Conservation (phyloP, 2,888 invertebrate genomes). For the Neria commutata region DNA sequence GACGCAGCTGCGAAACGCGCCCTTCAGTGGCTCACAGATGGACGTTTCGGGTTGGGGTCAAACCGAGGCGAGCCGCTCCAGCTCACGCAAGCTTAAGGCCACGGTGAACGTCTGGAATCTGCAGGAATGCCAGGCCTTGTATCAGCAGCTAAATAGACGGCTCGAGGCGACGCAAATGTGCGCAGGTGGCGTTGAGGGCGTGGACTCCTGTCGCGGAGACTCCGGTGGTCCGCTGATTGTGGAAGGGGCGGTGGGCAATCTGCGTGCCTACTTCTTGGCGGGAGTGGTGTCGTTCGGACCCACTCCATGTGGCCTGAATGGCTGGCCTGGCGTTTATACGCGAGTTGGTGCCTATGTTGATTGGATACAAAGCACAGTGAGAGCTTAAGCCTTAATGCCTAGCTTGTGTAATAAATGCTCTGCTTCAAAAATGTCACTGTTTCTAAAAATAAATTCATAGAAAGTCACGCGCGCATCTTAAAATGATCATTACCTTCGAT, state of each 20-base stretch:
- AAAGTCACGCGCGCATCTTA: too few species aligned
- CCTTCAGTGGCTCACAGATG: slow-evolving; percentile 58
- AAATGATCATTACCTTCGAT: too few species aligned
- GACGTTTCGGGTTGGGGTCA: slow-evolving; percentile 70
- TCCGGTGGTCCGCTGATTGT: slow-evolving; percentile 2
- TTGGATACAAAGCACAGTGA: slow-evolving; percentile 62
- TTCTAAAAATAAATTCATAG: too few species aligned
- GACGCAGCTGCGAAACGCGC: slow-evolving; percentile 39
- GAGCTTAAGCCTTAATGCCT: not conserved
- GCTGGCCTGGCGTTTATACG: slow-evolving; percentile 70
- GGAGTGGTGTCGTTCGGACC: slow-evolving; percentile 71
- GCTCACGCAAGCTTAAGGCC: slow-evolving; percentile 65
- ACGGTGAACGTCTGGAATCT: slow-evolving; percentile 61
- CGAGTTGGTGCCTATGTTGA: slow-evolving; percentile 64
- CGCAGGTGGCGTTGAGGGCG: slow-evolving; percentile 64
- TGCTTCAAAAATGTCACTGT: not conserved
- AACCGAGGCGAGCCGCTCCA: slow-evolving; percentile 63
- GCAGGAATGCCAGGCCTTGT: slow-evolving; percentile 63
- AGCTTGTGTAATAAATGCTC: not conserved
- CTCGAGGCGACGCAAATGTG: slow-evolving; percentile 65
- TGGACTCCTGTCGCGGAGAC: slow-evolving; percentile 65
- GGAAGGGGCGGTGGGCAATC: not conserved
- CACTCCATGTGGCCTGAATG: slow-evolving; percentile 65
- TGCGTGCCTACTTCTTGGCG: slow-evolving; percentile 51
- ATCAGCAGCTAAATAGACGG: slow-evolving; percentile 56